phyloP scores from a whole-genome alignment of 30 jellyfish, hydroid and myxozoan genomes.

The Turritopsis rubra region DNA sequence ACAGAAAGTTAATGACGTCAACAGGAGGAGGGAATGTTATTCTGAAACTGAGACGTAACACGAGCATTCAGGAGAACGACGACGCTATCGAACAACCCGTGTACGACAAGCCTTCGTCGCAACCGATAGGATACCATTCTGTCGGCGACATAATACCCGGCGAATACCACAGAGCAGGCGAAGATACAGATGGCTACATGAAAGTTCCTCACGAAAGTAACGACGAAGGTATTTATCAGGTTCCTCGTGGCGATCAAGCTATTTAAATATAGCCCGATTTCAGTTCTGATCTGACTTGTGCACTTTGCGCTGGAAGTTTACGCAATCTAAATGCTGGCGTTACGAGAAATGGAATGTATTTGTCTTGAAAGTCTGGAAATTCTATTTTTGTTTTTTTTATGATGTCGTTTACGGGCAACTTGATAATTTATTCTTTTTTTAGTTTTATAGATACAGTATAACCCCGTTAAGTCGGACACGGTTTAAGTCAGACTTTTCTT shows the following conservation, averaged over 20 bases:
- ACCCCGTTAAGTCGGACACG: no score
- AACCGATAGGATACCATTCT: background rate
- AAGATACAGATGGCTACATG: constrained; percentile 16
- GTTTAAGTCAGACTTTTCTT: no score
- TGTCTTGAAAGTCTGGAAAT: no score
- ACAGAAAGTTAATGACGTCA: background rate
- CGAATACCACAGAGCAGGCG: background rate
- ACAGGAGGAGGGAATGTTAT: background rate
- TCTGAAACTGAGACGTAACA: constrained; percentile 5
- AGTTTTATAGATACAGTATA: no score
- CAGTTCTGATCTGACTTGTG: background rate
- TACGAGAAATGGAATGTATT: no score
- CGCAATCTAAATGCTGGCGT: no score
- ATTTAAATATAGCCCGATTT: background rate
- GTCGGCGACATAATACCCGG: constrained; percentile 25
- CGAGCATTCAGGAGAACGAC: background rate
- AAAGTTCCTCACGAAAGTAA: background rate
- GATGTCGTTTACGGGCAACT: no score
- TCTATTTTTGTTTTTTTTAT: no score
- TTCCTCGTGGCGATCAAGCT: constrained; percentile 10
- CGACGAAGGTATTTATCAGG: constrained; percentile 16
- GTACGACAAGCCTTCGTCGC: background rate
- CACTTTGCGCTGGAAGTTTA: no score
- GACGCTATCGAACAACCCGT: constrained; percentile 14
- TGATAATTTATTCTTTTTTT: no score